Percentiles rank a stretch among this genome's conserved stretches.
Evolutionary conservation across 2,888 invertebrate genomes (phyloP).

Genomic region (Trissonchulus sp.): DNA sequence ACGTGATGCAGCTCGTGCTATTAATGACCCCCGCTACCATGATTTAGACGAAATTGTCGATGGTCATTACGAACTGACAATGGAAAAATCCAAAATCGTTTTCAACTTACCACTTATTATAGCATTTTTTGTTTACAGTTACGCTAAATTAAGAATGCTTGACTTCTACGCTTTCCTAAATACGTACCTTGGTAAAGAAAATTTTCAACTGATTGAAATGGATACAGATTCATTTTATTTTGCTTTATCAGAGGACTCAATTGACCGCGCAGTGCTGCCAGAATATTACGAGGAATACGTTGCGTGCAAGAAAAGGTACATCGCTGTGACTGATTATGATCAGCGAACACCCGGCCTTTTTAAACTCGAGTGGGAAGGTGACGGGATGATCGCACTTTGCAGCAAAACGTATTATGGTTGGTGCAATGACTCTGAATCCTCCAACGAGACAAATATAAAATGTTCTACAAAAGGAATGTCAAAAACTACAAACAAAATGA

Average conservation of each 20-base stretch:
- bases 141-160: conserved; percentile 9
- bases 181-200: neutral
- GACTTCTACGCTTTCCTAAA: neutral
- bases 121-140: conserved; percentile 12
- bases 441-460: neutral
- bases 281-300: no score
- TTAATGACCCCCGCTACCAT: neutral
- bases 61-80: neutral
- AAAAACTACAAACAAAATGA: conserved; percentile 10
- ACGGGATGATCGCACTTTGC: conserved; percentile 4
- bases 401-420: conserved; percentile 5
- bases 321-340: neutral
- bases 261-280: no score
- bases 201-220: conserved; percentile 15
- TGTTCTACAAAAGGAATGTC: neutral
- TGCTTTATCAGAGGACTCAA: neutral
- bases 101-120: neutral
- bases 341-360: conserved; percentile 17
- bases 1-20: neutral
- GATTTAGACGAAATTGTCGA: neutral
- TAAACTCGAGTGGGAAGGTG: conserved; percentile 17
- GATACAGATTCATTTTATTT: conserved; percentile 10
- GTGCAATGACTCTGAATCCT: neutral
- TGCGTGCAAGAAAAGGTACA: no score
- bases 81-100: neutral